Conservation (phyloP, 2,797 vertebrate genomes). For the Lepus townsendii region DNA sequence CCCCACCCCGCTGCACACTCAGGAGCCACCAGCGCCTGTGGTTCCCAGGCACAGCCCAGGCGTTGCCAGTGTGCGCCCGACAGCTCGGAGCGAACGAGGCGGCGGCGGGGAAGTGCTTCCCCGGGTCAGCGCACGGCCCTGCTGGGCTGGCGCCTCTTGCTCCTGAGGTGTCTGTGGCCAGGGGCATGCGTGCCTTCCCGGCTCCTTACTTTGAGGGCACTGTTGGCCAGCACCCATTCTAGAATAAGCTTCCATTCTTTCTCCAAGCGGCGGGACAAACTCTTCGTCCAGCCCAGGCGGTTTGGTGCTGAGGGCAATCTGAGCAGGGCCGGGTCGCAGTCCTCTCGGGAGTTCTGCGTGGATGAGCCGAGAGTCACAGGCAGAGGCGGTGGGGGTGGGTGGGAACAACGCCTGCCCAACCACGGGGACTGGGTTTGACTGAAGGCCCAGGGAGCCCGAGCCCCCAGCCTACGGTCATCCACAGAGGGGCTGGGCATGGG, state of each 20-base stretch:
- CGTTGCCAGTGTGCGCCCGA: neutral
- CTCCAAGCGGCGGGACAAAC: neutral
- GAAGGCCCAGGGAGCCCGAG: neutral
- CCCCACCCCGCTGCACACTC: no score
- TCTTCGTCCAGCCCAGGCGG: neutral
- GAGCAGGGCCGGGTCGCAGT: neutral
- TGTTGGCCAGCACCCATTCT: no score
- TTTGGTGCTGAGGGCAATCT: neutral
- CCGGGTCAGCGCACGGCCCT: conserved; percentile 10
- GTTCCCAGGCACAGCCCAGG: neutral
- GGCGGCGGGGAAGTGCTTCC: conserved; percentile 8
- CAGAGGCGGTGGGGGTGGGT: no score
- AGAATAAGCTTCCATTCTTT: neutral
- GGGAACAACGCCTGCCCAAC: no score
- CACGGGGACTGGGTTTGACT: neutral
- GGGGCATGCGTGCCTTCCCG: neutral
- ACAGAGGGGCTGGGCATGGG: no score
- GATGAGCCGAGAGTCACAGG: no score
- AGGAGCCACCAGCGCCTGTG: neutral
- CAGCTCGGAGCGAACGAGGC: conserved; percentile 64
- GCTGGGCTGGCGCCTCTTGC: neutral
- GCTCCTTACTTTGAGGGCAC: neutral
- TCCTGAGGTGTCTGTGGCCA: neutral
- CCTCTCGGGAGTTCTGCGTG: no score
- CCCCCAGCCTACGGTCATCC: no score